Evolutionary conservation across 2,797 vertebrate species (phyloP).

Genomic region (Lepilemur septentrionalis): DNA sequence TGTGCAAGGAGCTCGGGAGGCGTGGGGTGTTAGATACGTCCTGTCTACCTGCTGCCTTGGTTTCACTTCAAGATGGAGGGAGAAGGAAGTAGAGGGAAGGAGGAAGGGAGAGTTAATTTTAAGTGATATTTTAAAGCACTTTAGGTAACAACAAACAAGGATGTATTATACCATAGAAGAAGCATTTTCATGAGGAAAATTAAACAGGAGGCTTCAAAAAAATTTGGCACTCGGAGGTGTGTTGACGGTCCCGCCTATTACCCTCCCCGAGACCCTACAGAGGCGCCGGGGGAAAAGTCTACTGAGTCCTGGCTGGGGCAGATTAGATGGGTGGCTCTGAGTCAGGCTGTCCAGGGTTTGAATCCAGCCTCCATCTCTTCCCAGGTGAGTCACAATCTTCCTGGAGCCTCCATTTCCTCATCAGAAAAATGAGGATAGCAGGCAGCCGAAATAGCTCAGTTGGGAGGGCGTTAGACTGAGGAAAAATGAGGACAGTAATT

Average conservation of each 20-base stretch:
- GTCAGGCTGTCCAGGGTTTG: neutral
- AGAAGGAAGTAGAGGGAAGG: neutral
- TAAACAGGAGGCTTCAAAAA: neutral
- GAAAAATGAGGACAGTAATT: neutral
- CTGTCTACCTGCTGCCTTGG: neutral
- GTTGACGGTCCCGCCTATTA: too few relatives aligned
- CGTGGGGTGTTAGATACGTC: too few relatives aligned
- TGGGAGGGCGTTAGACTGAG: neutral
- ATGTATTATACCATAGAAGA: neutral
- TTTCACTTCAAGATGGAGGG: neutral
- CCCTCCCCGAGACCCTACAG: neutral
- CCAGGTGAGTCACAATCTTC: neutral
- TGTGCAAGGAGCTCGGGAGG: neutral
- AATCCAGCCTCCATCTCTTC: neutral
- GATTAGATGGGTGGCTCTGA: neutral
- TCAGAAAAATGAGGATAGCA: neutral
- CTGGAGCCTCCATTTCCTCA: neutral
- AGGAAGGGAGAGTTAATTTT: neutral
- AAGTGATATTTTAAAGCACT: neutral
- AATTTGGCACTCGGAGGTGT: neutral
- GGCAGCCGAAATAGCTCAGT: too few relatives aligned
- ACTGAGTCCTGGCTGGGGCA: neutral
- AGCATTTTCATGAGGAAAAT: neutral
- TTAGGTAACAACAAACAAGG: neutral
- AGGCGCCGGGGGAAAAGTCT: neutral